Evolutionary conservation across 1,140 invertebrate genomes (phyloP).

Genomic region (Ostrea denselamellosa): DNA sequence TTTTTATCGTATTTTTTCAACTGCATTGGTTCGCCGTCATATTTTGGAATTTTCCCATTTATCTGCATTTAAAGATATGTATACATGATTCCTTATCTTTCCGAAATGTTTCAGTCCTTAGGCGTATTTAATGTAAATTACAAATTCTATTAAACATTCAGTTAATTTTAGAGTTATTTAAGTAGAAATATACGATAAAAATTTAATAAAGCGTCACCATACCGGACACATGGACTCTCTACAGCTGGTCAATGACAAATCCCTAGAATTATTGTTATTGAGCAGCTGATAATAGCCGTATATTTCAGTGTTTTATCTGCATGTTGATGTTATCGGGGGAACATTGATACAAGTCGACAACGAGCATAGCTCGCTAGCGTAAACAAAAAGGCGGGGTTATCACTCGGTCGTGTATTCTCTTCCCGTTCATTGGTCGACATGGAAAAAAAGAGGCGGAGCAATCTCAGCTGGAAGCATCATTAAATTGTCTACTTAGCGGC

Average conservation of each 20-base stretch:
- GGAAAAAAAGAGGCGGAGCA: conserved; percentile 2
- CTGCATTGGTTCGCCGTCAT: too few species aligned
- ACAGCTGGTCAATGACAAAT: neutral
- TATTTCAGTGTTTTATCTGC: conserved; percentile 24
- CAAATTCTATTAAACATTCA: too few species aligned
- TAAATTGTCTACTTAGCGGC: neutral
- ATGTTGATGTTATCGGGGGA: conserved; percentile 28
- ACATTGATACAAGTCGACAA: conserved; percentile 32
- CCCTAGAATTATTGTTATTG: conserved; percentile 14
- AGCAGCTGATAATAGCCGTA: neutral
- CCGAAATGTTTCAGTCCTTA: too few species aligned
- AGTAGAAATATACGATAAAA: neutral
- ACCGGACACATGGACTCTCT: neutral
- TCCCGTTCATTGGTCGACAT: neutral
- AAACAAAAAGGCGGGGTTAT: conserved; percentile 34
- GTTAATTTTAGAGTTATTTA: too few species aligned
- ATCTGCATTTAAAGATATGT: too few species aligned
- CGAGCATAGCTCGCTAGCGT: neutral
- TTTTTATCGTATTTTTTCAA: too few species aligned
- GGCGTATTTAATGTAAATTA: too few species aligned
- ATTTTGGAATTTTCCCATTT: too few species aligned
- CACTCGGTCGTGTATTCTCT: neutral
- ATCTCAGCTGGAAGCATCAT: neutral
- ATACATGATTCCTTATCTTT: too few species aligned
- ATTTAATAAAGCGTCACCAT: conserved; percentile 17